These are phyloP conservation scores for Sebastes goodei DNA, from an alignment of 2,797 vertebrate genomes.

Conservation along the genomic window DNA sequence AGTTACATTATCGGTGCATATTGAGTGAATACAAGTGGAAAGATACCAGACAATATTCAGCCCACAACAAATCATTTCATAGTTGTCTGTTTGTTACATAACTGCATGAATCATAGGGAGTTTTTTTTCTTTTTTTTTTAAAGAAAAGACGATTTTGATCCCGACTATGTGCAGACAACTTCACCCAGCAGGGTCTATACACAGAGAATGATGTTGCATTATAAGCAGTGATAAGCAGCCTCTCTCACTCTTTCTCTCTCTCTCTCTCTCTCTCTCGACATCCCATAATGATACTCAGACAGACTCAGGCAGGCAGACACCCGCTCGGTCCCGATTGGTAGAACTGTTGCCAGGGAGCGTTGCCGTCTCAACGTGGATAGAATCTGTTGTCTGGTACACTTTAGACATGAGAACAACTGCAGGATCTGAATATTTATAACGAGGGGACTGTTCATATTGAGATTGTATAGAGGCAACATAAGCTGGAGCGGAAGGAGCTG, in stretches of 20 bases:
- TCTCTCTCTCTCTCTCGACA: slow-evolving; percentile 59
- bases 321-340: slow-evolving; percentile 80
- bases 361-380: slow-evolving; percentile 82
- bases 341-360: slow-evolving; percentile 85
- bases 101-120: slow-evolving; percentile 72
- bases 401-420: slow-evolving; percentile 85
- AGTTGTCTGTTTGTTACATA: slow-evolving; percentile 78
- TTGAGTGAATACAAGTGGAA: slow-evolving; percentile 71
- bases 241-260: slow-evolving; percentile 46
- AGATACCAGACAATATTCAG: slow-evolving; percentile 78
- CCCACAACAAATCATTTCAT: slow-evolving; percentile 77
- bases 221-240: slow-evolving; percentile 73
- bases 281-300: slow-evolving; percentile 81
- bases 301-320: slow-evolving; percentile 74
- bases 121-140: slow-evolving; percentile 19
- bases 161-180: slow-evolving; percentile 71
- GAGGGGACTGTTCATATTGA: slow-evolving; percentile 77
- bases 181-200: slow-evolving; percentile 68
- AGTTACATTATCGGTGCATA: slow-evolving; percentile 60
- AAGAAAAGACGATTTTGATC: slow-evolving; percentile 68
- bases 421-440: slow-evolving; percentile 89
- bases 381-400: slow-evolving; percentile 84
- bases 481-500: slow-evolving; percentile 20
- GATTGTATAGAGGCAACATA: slow-evolving; percentile 73
- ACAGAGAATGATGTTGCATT: slow-evolving; percentile 77